phyloP scores from a whole-genome alignment of 1,140 invertebrate species.

The Sycophaga agraensis region DNA sequence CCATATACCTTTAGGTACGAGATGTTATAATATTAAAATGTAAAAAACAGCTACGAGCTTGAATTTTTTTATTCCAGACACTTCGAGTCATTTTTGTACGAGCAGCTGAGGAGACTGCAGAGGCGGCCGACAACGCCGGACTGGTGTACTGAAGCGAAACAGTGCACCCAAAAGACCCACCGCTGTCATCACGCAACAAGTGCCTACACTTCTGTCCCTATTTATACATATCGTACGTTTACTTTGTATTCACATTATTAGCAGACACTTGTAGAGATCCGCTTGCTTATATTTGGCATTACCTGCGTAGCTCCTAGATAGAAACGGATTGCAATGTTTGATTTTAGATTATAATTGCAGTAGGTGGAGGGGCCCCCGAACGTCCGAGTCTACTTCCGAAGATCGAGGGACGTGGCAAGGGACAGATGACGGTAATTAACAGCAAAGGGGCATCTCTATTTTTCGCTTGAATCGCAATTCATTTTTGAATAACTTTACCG shows the following conservation, averaged over 20 bases:
- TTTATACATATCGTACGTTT: slow-evolving; percentile 54
- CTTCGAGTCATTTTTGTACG: slow-evolving; percentile 91
- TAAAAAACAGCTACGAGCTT: background rate
- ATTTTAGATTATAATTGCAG: slow-evolving; percentile 58
- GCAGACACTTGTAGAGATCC: background rate
- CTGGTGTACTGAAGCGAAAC: slow-evolving; percentile 60
- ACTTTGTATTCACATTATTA: background rate
- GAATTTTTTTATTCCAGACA: slow-evolving; percentile 58
- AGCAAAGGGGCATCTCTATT: no score
- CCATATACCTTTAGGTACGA: slow-evolving; percentile 52
- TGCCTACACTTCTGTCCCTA: slow-evolving; percentile 84
- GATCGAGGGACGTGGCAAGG: slow-evolving; percentile 52
- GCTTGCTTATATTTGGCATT: background rate
- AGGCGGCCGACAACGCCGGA: slow-evolving; percentile 61
- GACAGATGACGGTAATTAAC: slow-evolving; percentile 53
- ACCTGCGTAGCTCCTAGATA: slow-evolving; percentile 14
- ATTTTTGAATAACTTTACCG: no score
- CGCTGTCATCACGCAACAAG: slow-evolving; percentile 86
- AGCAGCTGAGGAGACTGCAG: slow-evolving; percentile 78
- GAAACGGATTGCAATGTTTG: slow-evolving; percentile 48
- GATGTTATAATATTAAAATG: slow-evolving; percentile 1
- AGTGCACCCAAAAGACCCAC: slow-evolving; percentile 82
- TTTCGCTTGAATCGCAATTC: no score
- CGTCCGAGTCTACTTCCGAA: slow-evolving; percentile 52
- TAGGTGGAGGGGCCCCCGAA: slow-evolving; percentile 51